Evolutionary conservation across 2,888 invertebrate genomes (phyloP).

Genomic region (Microctonus aethiopoides): DNA sequence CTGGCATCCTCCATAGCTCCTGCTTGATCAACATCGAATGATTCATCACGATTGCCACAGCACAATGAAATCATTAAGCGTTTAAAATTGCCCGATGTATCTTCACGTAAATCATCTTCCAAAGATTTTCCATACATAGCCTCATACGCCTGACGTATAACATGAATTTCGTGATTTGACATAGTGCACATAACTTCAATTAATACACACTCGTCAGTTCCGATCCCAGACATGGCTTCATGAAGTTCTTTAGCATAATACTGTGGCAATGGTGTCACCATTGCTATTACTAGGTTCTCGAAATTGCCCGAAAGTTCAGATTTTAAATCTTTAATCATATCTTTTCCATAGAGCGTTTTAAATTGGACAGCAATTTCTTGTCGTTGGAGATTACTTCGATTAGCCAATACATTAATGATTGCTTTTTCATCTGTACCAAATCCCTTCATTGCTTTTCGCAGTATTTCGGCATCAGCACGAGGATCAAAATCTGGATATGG

Average conservation of each 20-base stretch:
- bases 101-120: conserved; percentile 85
- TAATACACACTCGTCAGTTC: conserved; percentile 71
- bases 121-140: conserved; percentile 82
- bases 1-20: conserved; percentile 85
- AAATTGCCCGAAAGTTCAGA: conserved; percentile 73
- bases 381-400: conserved; percentile 72
- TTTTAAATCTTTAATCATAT: conserved; percentile 70
- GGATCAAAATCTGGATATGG: conserved; percentile 66
- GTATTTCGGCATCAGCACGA: conserved; percentile 68
- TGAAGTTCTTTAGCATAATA: conserved; percentile 72
- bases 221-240: conserved; percentile 71
- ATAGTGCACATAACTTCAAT: conserved; percentile 73
- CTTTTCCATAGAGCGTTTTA: conserved; percentile 75
- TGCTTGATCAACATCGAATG: conserved; percentile 76
- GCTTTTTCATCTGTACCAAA: conserved; percentile 74
- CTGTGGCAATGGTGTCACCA: conserved; percentile 72
- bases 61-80: conserved; percentile 88
- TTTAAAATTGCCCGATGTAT: conserved; percentile 93
- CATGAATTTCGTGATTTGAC: conserved; percentile 70
- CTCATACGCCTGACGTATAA: conserved; percentile 68
- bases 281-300: conserved; percentile 70
- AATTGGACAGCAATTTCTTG: conserved; percentile 71
- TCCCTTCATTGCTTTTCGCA: conserved; percentile 73
- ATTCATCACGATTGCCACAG: conserved; percentile 85
- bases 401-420: conserved; percentile 71